phyloP scores from a whole-genome alignment of 2,888 invertebrate genomes.

The Chelonus formosanus region DNA sequence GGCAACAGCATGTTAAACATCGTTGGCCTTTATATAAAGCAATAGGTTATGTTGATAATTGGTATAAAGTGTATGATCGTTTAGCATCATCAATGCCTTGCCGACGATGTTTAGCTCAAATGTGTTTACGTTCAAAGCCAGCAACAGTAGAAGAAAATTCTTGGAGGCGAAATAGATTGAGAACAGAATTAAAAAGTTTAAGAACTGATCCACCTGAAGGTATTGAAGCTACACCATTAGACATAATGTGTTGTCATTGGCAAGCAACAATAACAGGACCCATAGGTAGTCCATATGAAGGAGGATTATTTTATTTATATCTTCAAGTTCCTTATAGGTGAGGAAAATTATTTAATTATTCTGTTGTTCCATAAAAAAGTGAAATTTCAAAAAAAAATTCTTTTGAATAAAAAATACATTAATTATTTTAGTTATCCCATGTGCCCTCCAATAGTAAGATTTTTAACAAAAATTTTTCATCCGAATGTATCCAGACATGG shows the following conservation, averaged over 20 bases:
- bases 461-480: slow-evolving; percentile 92
- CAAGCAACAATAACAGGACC: slow-evolving; percentile 93
- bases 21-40: slow-evolving; percentile 89
- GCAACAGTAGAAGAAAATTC: slow-evolving; percentile 77
- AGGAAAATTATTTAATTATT: slow-evolving; percentile 46
- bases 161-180: slow-evolving; percentile 82
- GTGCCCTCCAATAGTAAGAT: slow-evolving; percentile 89
- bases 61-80: slow-evolving; percentile 78
- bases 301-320: slow-evolving; percentile 90
- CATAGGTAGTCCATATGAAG: slow-evolving; percentile 92
- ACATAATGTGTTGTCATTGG: slow-evolving; percentile 88
- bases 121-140: slow-evolving; percentile 75
- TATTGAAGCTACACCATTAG: slow-evolving; percentile 83
- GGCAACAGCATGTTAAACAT: slow-evolving; percentile 79
- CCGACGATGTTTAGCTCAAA: slow-evolving; percentile 85
- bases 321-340: slow-evolving; percentile 86
- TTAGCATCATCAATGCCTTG: slow-evolving; percentile 71
- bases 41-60: slow-evolving; percentile 76
- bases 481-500: slow-evolving; percentile 95
- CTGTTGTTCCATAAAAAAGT: too few relatives aligned
- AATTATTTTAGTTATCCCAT: slow-evolving; percentile 77
- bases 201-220: slow-evolving; percentile 85
- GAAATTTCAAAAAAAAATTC: too few relatives aligned
- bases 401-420: slow-evolving; percentile 8
- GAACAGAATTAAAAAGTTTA: slow-evolving; percentile 77